Percentiles rank a stretch among this genome's conserved stretches.
Evolutionary conservation across 2,797 vertebrate genomes (phyloP).

Genomic region (Mormyrops boulengeri): DNA sequence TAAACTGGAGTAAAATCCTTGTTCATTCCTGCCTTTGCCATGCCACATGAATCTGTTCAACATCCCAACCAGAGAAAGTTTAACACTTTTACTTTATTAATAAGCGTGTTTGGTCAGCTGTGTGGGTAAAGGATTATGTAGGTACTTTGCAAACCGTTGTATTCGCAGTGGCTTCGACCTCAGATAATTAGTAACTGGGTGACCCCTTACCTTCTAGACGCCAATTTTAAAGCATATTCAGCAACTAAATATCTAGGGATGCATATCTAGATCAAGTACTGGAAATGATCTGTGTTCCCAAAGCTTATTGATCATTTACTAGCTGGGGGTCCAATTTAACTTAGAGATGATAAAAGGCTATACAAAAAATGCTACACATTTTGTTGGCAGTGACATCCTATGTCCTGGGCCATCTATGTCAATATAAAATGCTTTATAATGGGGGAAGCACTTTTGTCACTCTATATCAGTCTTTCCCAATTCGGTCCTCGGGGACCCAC

Average conservation of each 20-base stretch:
- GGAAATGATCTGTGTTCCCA: neutral
- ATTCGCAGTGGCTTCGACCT: neutral
- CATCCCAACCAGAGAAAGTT: neutral
- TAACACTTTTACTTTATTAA: neutral
- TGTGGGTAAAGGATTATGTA: neutral
- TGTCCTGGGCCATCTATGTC: neutral
- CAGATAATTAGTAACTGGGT: neutral
- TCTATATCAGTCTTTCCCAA: neutral
- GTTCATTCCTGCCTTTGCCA: neutral
- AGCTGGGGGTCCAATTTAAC: neutral
- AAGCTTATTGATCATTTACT: neutral
- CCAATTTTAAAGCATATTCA: neutral
- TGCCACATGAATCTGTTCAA: neutral
- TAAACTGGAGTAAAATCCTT: neutral
- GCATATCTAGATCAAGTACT: neutral
- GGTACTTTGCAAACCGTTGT: neutral
- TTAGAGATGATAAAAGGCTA: neutral
- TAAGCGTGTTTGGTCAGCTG: neutral
- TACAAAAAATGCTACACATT: neutral
- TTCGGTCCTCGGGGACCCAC: neutral
- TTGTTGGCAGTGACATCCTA: neutral
- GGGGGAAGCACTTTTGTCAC: neutral
- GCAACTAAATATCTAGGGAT: neutral
- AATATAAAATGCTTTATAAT: neutral
- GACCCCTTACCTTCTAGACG: neutral